Base-by-base conservation (phyloP, 2,113 vertebrate species). In the Thunnus maccoyii region DNA sequence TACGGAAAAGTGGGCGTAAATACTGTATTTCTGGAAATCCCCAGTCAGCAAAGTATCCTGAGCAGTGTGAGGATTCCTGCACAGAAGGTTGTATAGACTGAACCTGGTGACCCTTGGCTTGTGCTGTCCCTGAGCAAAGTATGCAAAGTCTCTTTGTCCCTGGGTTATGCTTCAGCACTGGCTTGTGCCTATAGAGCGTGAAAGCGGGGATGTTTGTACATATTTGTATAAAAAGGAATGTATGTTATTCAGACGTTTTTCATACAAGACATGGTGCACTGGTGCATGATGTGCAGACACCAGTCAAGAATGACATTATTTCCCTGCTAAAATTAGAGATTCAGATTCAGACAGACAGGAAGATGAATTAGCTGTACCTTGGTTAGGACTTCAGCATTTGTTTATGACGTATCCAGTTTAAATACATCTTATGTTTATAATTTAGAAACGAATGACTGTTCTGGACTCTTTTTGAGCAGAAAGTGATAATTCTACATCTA, bases 41-140 rank as follows among this genome's bases (percentile, higher is more conserved):
- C 25, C 57, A 48, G n/a, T 60, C 11, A 55, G 65, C 54, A 66
- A 50, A 74, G 36, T 58, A 70, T 66, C 36, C 15, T 1, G 17
- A 69, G 73, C 14, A 0, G 27, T 64, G 72, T 60, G 67, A 71
- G 48, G 41, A 60, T 56, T 72, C 54, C 60, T 41, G 41, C 54
- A 67, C 27, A 70, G 62, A 62, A 14, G 14, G 32, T n/a, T 83
- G 66, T 36, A 76, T 69, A 62, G 69, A 65, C 68, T 67, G 54
- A 75, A 75, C 64, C 41, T 17, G 30, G 11, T 83, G 83, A 86
- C 72, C 77, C 65, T 52, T 50, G 18, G n/a, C 10, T 47, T 67
- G 25, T 55, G 27, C 72, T 76, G 76, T 73, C 61, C 65, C 27
- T 67, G 22, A 13, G 10, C n/a, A 56, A 62, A 74, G 27, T 70